Evolutionary conservation across 1,140 invertebrate genomes (phyloP).

Genomic region (Sinella curviseta): DNA sequence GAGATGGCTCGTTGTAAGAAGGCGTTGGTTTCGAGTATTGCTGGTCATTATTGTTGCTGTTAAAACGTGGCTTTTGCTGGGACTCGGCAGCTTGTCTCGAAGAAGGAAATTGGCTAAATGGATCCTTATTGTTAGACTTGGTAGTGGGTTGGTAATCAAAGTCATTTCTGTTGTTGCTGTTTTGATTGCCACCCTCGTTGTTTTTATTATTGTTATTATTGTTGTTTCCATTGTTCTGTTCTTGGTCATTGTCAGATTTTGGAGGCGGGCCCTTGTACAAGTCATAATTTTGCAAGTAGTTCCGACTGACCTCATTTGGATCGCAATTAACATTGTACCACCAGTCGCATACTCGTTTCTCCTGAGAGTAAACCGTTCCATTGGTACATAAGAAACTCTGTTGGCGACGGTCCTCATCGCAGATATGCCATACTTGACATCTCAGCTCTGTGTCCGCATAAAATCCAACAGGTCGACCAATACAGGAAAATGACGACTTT

Average conservation of each 20-base stretch:
- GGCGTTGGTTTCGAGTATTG: not conserved
- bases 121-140: not conserved
- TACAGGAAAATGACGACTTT: conserved; percentile 44
- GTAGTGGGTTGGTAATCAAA: not conserved
- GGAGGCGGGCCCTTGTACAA: conserved; percentile 36
- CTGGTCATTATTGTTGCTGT: not conserved
- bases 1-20: not conserved
- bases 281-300: conserved; percentile 45
- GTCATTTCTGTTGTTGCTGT: not conserved
- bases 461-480: conserved; percentile 39
- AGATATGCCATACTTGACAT: conserved; percentile 49
- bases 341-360: conserved; percentile 86
- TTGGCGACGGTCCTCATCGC: conserved; percentile 36
- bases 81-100: not conserved
- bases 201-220: not conserved
- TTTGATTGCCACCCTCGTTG: not conserved
- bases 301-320: conserved; percentile 30
- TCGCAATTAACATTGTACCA: conserved; percentile 73
- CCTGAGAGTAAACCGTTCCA: conserved; percentile 84
- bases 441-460: conserved; percentile 46
- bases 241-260: not conserved
- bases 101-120: not conserved
- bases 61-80: not conserved
- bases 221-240: not conserved
- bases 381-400: conserved; percentile 77